Evolutionary conservation across 2,113 vertebrate genomes (phyloP).

Genomic region (Cebus imitator): DNA sequence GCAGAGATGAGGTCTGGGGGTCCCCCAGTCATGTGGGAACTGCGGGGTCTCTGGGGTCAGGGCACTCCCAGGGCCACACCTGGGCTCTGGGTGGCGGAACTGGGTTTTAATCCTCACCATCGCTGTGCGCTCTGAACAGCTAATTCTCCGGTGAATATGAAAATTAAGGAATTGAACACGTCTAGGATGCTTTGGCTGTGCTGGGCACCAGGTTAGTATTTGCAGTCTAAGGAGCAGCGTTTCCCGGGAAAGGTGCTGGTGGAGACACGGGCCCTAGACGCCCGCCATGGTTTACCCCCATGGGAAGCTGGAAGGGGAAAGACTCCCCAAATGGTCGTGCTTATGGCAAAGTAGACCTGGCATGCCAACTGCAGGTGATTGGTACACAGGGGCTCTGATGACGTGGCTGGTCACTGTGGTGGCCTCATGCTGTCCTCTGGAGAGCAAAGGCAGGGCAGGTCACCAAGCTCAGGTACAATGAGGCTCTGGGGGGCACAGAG

Average conservation of each 20-base stretch:
- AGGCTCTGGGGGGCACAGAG: too few species aligned
- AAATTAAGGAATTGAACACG: background rate
- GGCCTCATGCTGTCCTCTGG: fast-evolving
- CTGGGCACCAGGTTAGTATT: too few species aligned
- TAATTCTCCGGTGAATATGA: background rate
- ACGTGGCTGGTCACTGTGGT: background rate
- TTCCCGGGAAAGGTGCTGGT: fast-evolving
- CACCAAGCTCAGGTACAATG: fast-evolving
- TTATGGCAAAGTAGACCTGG: fast-evolving
- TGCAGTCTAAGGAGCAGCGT: fast-evolving
- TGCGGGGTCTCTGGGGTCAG: too few species aligned
- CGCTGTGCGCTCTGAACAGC: fast-evolving
- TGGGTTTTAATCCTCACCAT: fast-evolving
- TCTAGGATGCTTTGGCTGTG: fast-evolving
- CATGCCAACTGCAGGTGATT: fast-evolving
- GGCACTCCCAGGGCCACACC: background rate
- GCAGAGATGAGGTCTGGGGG: fast-evolving
- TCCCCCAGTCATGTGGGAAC: fast-evolving
- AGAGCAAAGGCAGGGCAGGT: background rate
- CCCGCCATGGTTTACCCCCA: fast-evolving
- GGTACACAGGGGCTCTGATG: fast-evolving
- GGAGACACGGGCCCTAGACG: fast-evolving
- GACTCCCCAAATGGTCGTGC: background rate
- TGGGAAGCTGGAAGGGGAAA: background rate
- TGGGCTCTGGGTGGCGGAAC: background rate